Evolutionary conservation across 2,797 vertebrate species (phyloP).

Genomic region (Esox masquinongy): DNA sequence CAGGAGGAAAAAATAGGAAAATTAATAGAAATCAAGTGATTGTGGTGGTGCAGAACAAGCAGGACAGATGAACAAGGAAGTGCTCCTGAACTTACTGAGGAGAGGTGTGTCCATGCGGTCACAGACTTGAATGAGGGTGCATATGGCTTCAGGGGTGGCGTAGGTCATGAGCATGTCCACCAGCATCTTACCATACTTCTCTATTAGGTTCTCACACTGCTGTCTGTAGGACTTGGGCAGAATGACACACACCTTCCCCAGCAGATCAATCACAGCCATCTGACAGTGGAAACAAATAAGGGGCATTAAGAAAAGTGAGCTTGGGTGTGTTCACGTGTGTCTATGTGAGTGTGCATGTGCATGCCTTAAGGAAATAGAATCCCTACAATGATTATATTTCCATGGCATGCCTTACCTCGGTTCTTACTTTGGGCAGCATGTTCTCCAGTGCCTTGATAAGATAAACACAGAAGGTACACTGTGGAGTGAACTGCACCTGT

Average conservation of each 20-base stretch:
- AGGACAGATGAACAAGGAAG: neutral
- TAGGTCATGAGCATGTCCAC: conserved; percentile 68
- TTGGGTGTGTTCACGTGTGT: neutral
- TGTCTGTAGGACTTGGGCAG: conserved; percentile 63
- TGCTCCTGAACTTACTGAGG: conserved; percentile 53
- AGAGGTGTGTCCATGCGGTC: conserved; percentile 28
- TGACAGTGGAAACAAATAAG: conserved; percentile 47
- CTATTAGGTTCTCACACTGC: conserved; percentile 76
- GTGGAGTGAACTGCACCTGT: conserved; percentile 40
- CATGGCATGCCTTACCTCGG: conserved; percentile 59
- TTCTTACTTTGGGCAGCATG: conserved; percentile 66
- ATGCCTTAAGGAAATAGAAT: neutral
- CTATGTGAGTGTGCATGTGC: neutral
- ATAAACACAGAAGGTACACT: conserved; percentile 68
- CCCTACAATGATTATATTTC: neutral
- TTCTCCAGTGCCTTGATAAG: conserved; percentile 64
- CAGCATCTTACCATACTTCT: conserved; percentile 67
- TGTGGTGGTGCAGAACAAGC: neutral
- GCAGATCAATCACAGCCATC: conserved; percentile 60
- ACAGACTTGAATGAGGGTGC: conserved; percentile 76
- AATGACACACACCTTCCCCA: conserved; percentile 71
- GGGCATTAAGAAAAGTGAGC: neutral
- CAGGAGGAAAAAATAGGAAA: neutral
- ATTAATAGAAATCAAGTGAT: neutral
- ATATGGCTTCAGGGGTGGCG: conserved; percentile 78